These are phyloP conservation scores for Caligus rogercresseyi DNA, from an alignment of 1,140 invertebrate species.

Conservation along the genomic window DNA sequence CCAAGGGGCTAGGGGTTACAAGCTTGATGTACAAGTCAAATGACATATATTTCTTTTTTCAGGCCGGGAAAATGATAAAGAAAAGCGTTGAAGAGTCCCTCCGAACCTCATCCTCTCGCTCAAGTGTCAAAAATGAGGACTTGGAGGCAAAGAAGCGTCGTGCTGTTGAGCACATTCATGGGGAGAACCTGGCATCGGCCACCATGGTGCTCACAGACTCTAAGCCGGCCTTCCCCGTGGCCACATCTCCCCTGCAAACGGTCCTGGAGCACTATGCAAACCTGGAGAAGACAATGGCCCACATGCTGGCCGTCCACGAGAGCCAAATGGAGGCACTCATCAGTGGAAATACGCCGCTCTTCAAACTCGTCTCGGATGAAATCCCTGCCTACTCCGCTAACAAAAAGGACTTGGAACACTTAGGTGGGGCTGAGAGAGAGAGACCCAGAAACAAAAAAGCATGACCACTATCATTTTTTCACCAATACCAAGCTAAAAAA, in stretches of 20 bases:
- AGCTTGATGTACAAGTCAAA: too few relatives aligned
- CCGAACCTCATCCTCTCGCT: not conserved
- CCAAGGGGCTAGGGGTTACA: not conserved
- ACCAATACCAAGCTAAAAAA: too few relatives aligned
- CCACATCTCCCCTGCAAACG: not conserved
- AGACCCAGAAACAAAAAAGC: too few relatives aligned
- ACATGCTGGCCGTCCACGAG: slow-evolving; percentile 9
- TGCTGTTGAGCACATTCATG: not conserved
- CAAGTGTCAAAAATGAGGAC: slow-evolving; percentile 6
- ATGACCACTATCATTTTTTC: too few relatives aligned
- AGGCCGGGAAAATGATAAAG: slow-evolving; percentile 11
- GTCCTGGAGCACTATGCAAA: slow-evolving; percentile 9
- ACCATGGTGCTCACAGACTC: not conserved
- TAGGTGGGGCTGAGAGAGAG: not conserved
- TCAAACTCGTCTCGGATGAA: slow-evolving; percentile 12
- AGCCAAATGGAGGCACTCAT: not conserved
- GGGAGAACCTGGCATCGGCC: not conserved
- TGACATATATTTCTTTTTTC: too few relatives aligned
- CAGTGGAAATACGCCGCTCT: not conserved
- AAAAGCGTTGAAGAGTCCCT: slow-evolving; percentile 14
- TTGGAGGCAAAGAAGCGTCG: not conserved
- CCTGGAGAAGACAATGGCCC: slow-evolving; percentile 10
- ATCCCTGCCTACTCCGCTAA: not conserved
- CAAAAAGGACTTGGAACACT: slow-evolving; percentile 13
- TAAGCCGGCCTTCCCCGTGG: not conserved